Evolutionary conservation across 64 coral and sea anemone species (phyloP), one percentile per base, ranked within the genome.

Genomic region (Catalaphyllia jardinei): DNA sequence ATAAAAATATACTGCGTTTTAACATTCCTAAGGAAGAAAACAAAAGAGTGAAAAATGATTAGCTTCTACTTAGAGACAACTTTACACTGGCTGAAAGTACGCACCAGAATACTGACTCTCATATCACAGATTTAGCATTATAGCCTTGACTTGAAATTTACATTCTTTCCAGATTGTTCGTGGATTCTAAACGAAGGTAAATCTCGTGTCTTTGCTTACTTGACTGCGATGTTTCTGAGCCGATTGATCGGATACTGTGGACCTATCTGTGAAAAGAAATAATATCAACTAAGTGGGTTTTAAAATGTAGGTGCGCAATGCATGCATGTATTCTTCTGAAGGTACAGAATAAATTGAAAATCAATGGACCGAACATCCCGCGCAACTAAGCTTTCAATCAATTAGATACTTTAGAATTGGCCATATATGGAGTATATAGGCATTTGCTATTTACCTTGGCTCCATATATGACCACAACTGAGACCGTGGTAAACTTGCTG

Each of bases 171-270:
- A 3, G 42, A 46, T 46, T 46, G 42, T 5, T 46, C 54, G 54
- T 57, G 54, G 1, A 57, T 57, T 14, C 15, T 57, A 57, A 57
- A 57, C 54, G 15, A 57, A 57, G 54, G 54, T 69, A 27, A 69
- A 24, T 25, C 25, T 24, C 5, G 22, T 69, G 4, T 69, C 22
- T 10, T 69, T 11, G 7, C 39, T 51, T 51, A 85, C 81, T 64
- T 71, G 31, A 85, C 71, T 19, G 81, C 81, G 14, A 71, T 71
- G 20, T 71, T 71, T 24, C 81, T 67, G 0, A 85, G 81, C 10
- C 81, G 62, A 42, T 85, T 85, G 4, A 85, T 85, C 4, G 81
- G 81, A 60, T 85, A 85, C 49, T 71, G 81, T 31, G 63, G 22
- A 29, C 81, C 81, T 27, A 85, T 71, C 81, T 85, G 63, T 71